Evolutionary conservation across 2,797 vertebrate genomes (phyloP).

Genomic region (Cuniculus paca): DNA sequence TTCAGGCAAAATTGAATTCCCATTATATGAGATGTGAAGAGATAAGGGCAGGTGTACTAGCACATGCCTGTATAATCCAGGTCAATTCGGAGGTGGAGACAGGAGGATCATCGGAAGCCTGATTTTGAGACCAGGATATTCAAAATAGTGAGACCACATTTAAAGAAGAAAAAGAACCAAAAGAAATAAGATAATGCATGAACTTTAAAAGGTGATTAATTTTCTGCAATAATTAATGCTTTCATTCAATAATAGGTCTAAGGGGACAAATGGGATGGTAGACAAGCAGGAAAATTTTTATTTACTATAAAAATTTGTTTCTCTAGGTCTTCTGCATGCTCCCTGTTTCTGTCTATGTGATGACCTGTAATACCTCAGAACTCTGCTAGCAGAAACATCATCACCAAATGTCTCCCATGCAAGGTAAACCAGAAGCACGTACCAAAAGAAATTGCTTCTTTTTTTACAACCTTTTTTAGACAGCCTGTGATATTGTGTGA

Average conservation of each 20-base stretch:
- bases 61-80: rapidly evolving
- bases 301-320: neutral
- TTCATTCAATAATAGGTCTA: neutral
- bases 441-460: neutral
- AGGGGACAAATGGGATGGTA: neutral
- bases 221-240: neutral
- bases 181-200: neutral
- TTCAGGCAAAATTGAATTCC: neutral
- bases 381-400: too few relatives aligned
- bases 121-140: too few relatives aligned
- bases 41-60: too few relatives aligned
- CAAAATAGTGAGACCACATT: neutral
- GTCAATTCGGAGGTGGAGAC: rapidly evolving
- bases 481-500: too few relatives aligned
- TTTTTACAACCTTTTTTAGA: neutral
- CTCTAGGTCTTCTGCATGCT: neutral
- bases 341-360: too few relatives aligned
- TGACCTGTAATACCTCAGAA: neutral
- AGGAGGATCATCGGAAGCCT: neutral
- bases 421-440: neutral
- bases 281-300: neutral
- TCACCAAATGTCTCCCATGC: neutral
- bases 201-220: neutral
- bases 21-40: too few relatives aligned
- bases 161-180: neutral